Base-by-base conservation (phyloP, 2,113 vertebrate species). In the Dasypus novemcinctus region DNA sequence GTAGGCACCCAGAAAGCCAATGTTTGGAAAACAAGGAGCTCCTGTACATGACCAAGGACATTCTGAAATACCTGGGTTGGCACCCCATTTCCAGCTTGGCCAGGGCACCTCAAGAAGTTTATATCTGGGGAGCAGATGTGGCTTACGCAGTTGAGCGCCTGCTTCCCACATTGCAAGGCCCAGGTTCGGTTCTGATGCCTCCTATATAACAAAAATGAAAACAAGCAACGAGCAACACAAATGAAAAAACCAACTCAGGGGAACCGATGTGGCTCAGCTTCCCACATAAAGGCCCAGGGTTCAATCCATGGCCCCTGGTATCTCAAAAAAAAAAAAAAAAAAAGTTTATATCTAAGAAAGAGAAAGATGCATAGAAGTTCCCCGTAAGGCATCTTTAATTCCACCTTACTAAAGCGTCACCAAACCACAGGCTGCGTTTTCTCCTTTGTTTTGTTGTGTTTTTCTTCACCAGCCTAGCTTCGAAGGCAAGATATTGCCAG, bases 371-470 rank as follows among this genome's bases (percentile, higher is more conserved):
- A 15, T 15, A 43, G 17, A 74, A 64, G 49, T 38, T 91, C 83
- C 57, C 64, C 90, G 66, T 41, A 14, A 7, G 1, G 74, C 81
- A 63, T 38, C 66, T 82, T 25, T 12, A 17, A 33, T 88, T 63
- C 57, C 69, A 43, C 93, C 76, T 79, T 84, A 78, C 27, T 33
- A 20, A 43, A 18, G 81, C 84, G 92, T 93, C 91, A 93, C 81
- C 25, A 87, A 89, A 54, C 46, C 23, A 10, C 61, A 59, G 17
- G n/a, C 74, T 94, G 79, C 17, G 7, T 71, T 92, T 69, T 97
- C 91, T 52, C n/a, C 91, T 95, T 96, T 94, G 94, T 76, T 54
- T 61, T 59, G 52, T 91, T 84, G 79, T 52, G 18, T 90, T 96
- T 96, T 95, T 59, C 64, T 96, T 85, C 61, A 0, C 4, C 7